Evolutionary conservation across 2,113 vertebrate genomes (phyloP).

Genomic region (Bos taurus): ARS-UCD2.0 NC_037349.1:47358001-47358500

Average conservation of each 20-base stretch:
- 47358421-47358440: neutral
- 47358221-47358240: neutral
- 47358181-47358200: neutral
- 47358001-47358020: too few species aligned
- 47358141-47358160: neutral
- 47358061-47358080: neutral
- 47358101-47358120: neutral
- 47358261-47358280: neutral
- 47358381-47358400: neutral
- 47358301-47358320: neutral
- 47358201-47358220: neutral
- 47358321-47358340: neutral
- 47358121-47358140: neutral
- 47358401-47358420: neutral
- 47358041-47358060: neutral
- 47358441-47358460: neutral
- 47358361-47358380: accelerated
- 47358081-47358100: neutral
- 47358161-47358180: neutral
- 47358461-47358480: neutral
- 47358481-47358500: neutral
- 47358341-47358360: neutral
- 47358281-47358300: neutral
- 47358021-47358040: neutral
- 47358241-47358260: neutral